phyloP scores from a whole-genome alignment of 92 coral and sea anemone species.

The Zoanthus sansibaricus region DNA sequence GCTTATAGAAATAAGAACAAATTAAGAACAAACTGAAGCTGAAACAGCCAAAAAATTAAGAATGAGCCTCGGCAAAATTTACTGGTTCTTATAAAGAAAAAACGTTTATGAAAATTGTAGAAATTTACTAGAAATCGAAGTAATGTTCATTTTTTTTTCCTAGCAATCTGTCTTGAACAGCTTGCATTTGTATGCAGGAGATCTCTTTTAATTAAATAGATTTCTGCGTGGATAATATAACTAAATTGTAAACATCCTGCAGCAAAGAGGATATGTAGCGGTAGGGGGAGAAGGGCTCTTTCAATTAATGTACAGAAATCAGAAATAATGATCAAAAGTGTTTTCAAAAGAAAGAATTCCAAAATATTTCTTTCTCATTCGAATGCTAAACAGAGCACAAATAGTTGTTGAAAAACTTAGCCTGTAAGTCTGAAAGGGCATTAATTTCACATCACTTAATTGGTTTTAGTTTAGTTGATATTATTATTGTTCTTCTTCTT shows the following conservation, averaged over 20 bases:
- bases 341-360: not conserved
- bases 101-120: no score
- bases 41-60: no score
- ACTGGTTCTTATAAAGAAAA: no score
- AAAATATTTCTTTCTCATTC: not conserved
- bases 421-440: not conserved
- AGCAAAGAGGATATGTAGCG: slow-evolving; percentile 4
- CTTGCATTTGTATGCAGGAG: slow-evolving; percentile 8
- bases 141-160: not conserved
- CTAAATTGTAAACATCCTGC: slow-evolving; percentile 28
- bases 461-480: no score
- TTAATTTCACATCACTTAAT: no score
- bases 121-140: not conserved
- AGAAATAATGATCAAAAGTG: not conserved
- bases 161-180: not conserved
- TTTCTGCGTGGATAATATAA: slow-evolving; percentile 16
- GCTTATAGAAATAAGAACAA: no score
- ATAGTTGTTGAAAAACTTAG: not conserved
- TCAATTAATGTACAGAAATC: not conserved
- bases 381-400: not conserved
- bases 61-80: no score
- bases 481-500: no score
- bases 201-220: slow-evolving; percentile 22
- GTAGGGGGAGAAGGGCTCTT: slow-evolving; percentile 10
- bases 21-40: no score